phyloP scores from a whole-genome alignment of 2,888 invertebrate species.

The Drosophila longiperda region DNA sequence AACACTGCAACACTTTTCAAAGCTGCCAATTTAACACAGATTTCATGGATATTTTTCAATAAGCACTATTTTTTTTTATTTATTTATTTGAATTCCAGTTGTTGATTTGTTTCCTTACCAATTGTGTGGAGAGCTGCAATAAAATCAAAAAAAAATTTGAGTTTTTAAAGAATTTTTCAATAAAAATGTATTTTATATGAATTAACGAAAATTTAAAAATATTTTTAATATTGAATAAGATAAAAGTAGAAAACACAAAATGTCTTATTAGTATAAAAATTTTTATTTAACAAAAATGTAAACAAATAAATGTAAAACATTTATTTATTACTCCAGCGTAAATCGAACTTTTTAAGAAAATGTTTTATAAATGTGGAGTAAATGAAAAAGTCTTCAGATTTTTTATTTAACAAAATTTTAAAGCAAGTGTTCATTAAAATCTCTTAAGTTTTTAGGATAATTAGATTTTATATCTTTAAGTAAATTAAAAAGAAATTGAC shows the following conservation, averaged over 20 bases:
- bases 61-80: conserved; percentile 28
- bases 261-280: not conserved
- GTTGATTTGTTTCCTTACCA: conserved; percentile 67
- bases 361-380: not conserved
- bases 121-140: conserved; percentile 60
- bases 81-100: conserved; percentile 25
- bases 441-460: not conserved
- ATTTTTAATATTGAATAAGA: not conserved
- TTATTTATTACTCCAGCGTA: not conserved
- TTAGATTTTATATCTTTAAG: not conserved
- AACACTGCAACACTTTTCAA: conserved; percentile 37
- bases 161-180: not conserved
- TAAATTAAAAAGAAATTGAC: not conserved
- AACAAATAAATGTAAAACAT: not conserved
- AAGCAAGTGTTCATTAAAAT: not conserved
- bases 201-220: not conserved
- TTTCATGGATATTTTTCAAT: conserved; percentile 14
- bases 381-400: not conserved
- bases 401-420: not conserved
- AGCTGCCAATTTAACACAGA: conserved; percentile 27
- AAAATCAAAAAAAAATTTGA: conserved; percentile 6
- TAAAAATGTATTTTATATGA: not conserved
- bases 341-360: not conserved
- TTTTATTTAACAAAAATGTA: not conserved
- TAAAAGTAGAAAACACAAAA: not conserved